Conservation (phyloP, 92 coral and sea anemone genomes). For the Parazoanthus darwini region DNA sequence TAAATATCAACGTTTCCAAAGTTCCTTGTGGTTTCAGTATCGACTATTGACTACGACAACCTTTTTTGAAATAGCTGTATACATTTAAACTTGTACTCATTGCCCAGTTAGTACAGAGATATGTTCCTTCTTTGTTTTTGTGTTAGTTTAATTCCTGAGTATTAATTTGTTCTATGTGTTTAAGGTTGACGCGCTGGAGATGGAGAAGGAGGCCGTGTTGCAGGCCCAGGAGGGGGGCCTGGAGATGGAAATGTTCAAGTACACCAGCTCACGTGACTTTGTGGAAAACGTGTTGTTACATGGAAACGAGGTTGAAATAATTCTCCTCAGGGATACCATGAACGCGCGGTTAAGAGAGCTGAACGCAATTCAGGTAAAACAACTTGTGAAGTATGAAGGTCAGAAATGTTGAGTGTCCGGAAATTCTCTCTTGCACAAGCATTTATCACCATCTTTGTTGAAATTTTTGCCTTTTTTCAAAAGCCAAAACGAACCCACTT, state of each 20-base stretch:
- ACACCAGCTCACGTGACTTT: slow-evolving; percentile 95
- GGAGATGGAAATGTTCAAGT: slow-evolving; percentile 84
- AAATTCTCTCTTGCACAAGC: too few relatives aligned
- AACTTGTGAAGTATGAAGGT: neutral
- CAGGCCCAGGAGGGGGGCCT: slow-evolving; percentile 77
- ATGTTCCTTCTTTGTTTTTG: neutral
- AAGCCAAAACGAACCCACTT: too few relatives aligned
- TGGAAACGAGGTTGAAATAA: slow-evolving; percentile 92
- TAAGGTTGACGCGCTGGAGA: slow-evolving; percentile 68
- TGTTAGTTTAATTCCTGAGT: neutral
- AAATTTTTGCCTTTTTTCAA: too few relatives aligned
- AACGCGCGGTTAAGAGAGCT: slow-evolving; percentile 73
- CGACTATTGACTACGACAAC: too few relatives aligned
- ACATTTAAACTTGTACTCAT: too few relatives aligned
- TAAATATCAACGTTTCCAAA: too few relatives aligned
- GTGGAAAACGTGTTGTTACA: slow-evolving; percentile 87
- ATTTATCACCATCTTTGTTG: too few relatives aligned
- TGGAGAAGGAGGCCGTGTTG: slow-evolving; percentile 72
- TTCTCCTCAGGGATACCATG: slow-evolving; percentile 82
- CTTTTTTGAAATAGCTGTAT: too few relatives aligned
- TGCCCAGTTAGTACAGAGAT: too few relatives aligned
- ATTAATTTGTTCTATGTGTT: neutral
- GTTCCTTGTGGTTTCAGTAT: too few relatives aligned
- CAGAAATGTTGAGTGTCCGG: too few relatives aligned
- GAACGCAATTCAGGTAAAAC: slow-evolving; percentile 50